Evolutionary conservation across 2,113 vertebrate species (phyloP).

Genomic region (Martes martes): DNA sequence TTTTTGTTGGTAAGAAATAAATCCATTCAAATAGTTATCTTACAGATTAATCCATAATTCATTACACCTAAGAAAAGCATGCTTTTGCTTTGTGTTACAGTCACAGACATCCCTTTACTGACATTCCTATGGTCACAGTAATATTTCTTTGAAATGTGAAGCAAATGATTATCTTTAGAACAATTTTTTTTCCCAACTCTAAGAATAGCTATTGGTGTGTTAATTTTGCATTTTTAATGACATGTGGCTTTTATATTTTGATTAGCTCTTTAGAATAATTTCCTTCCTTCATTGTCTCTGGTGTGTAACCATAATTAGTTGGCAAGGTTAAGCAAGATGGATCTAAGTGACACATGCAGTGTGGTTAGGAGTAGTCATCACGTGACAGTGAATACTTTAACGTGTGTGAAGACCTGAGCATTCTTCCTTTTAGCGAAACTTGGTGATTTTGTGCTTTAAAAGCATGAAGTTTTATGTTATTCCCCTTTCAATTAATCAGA

Average conservation of each 20-base stretch:
- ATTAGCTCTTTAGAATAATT: constrained; percentile 72
- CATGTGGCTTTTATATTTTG: constrained; percentile 67
- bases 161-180: constrained; percentile 62
- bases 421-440: neutral
- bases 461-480: neutral
- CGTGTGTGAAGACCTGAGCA: neutral
- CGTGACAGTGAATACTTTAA: constrained; percentile 33
- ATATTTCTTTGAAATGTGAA: constrained; percentile 51
- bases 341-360: neutral
- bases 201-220: constrained; percentile 57
- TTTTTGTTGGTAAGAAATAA: neutral
- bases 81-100: neutral
- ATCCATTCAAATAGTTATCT: neutral
- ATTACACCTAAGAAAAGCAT: neutral
- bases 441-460: neutral
- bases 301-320: constrained; percentile 39
- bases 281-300: constrained; percentile 53
- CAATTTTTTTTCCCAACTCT: constrained; percentile 15
- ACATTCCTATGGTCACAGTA: constrained; percentile 4
- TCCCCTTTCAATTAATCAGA: neutral
- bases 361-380: neutral
- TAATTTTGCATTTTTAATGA: constrained; percentile 67
- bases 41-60: neutral
- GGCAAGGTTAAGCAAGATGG: neutral
- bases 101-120: neutral